Evolutionary conservation across 2,113 vertebrate species (phyloP), one percentile per base, ranked within the genome.

Genomic region (Grammomys surdaster): DNA sequence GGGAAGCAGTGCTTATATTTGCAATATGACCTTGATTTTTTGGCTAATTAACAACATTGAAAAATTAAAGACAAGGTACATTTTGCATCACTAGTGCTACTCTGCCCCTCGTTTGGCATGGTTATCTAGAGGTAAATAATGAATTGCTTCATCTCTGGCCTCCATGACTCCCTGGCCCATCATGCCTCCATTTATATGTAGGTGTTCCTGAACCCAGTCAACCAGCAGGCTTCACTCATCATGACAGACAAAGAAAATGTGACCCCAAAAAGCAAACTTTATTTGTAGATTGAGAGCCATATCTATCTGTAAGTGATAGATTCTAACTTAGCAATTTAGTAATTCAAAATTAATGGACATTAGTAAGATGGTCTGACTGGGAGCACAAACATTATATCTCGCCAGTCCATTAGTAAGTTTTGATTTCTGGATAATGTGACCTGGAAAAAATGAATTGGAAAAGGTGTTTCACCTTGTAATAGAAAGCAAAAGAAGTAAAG

Each of bases 381-480:
- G 72, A 89, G 8, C 26, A 67, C 72, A 60, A 33, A 93, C 7
- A 2, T 46, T 67, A 17, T 54, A 2, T 12, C 31, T 77, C 77
- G 12, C 4, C 12, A 92, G 48, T n/a, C 22, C 14, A 88, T 1
- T 7, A 69, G 31, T 56, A 73, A 81, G 7, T 43, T 76, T 12
- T 96, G 43, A 54, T 72, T 84, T 77, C 88, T 69, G 20, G 90
- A 81, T 36, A 84, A 80, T 88, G 43, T 69, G 33, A 76, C 28
- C 58, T 85, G 48, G 24, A n/a, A 76, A 76, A 80, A 36, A 28
- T 48, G 54, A 90, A 89, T 75, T 89, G 58, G 10, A 46, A 46
- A 7, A 2, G 26, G 12, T 28, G 24, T 77, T 86, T 90, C 24
- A 78, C 54, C 77, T 16, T 69, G 5, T 75, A 81, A 58, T 43